Conservation (phyloP, 2,888 invertebrate species). For the Xestia xanthographa region DNA sequence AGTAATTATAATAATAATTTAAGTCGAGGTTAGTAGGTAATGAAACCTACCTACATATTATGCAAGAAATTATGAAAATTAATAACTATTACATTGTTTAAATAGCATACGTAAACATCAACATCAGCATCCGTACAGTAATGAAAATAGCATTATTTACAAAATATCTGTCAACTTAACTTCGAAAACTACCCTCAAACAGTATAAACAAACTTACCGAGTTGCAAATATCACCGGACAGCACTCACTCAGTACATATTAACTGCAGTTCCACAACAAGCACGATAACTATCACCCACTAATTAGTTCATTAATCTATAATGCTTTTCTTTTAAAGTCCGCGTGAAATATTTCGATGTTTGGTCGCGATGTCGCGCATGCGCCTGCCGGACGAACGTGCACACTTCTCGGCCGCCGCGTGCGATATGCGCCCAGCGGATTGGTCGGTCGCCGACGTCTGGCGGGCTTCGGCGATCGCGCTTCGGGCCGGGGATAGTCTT, state of each 20-base stretch:
- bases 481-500: constrained; percentile 24
- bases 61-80: background rate
- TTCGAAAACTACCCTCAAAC: constrained; percentile 48
- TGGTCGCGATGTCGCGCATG: constrained; percentile 29
- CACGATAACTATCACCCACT: constrained; percentile 66
- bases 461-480: constrained; percentile 4
- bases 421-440: constrained; percentile 57
- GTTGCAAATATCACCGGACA: constrained; percentile 43
- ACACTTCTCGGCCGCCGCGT: constrained; percentile 50
- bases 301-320: constrained; percentile 42
- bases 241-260: constrained; percentile 40
- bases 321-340: constrained; percentile 46
- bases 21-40: background rate
- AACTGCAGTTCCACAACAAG: constrained; percentile 60
- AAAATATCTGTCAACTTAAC: constrained; percentile 8
- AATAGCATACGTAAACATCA: too few species aligned
- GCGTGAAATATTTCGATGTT: constrained; percentile 53
- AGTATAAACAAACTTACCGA: constrained; percentile 58
- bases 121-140: background rate
- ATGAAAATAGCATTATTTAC: background rate
- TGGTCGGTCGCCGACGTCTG: constrained; percentile 2
- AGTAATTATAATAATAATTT: background rate
- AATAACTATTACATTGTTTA: background rate
- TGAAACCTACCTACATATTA: background rate
- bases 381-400: constrained; percentile 38